A percentile compares a stretch with the other conserved stretches of the same genome.
Conservation (phyloP, 2,113 vertebrate genomes). For the Pedionomus torquatus region DNA sequence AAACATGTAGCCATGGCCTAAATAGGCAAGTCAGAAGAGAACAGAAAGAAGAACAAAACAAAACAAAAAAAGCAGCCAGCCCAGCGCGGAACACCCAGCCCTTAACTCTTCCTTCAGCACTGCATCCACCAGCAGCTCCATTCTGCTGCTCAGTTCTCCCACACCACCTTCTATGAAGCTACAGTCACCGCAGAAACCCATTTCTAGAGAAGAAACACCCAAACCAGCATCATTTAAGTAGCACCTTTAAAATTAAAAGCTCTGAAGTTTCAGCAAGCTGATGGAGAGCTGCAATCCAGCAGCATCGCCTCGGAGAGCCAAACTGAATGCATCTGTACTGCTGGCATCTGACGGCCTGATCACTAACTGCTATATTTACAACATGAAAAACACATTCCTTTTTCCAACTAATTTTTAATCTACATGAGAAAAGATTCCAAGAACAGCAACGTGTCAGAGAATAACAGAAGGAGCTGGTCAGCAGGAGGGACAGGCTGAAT, state of each 20-base stretch:
- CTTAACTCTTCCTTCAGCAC: not conserved
- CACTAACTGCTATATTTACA: fast-evolving
- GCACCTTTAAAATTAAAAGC: not conserved
- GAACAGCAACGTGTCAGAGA: not conserved
- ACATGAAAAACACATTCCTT: not conserved
- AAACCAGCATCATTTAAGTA: not conserved
- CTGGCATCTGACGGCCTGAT: not conserved
- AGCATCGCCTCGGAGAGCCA: not conserved
- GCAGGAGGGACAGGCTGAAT: not conserved
- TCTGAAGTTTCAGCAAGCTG: not conserved
- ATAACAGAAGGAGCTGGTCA: not conserved
- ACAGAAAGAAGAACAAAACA: not conserved
- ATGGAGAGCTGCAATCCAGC: not conserved
- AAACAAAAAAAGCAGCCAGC: not conserved
- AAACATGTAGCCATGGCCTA: slow-evolving; percentile 60
- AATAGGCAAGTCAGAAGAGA: slow-evolving; percentile 49
- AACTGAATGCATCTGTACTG: fast-evolving
- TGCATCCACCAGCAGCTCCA: not conserved
- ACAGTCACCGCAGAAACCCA: not conserved
- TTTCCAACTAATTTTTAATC: not conserved
- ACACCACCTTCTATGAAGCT: not conserved
- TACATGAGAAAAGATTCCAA: not conserved
- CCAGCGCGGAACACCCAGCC: not conserved
- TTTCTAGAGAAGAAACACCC: not conserved
- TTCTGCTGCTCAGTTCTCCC: not conserved